Base-by-base conservation (phyloP, 2,888 invertebrate species). In the Leistus spinibarbis region DNA sequence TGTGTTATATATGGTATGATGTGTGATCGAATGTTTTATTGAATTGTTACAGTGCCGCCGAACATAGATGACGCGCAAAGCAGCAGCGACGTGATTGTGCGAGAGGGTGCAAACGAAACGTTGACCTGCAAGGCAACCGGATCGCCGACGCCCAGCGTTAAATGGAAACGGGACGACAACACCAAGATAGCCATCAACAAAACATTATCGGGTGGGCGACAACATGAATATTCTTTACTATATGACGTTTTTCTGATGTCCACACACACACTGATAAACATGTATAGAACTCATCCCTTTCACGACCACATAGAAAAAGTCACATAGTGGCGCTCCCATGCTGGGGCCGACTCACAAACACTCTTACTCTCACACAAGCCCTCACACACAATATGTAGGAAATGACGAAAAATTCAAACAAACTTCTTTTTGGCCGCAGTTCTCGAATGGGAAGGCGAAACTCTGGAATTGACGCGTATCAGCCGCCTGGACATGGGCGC, bases 131-230 rank as follows among this genome's bases (percentile, higher is more conserved):
- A 93, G 85, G 96, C 96, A 82, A 93, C 93, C 84, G 96, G 96
- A 83, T 95, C 93, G 83, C 96, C 96, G 78, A 90, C 91, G 85
- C 96, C 96, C 79, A 92, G 90, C 84, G 95, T 96, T 86, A 94
- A 93, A 87, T 96, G 96, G 96, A 94, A 94, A 87, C 90, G 96
- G 82, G 95, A 96, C 87, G 95, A 95, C 88, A 93, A 93, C 86
- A 90, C 92, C 82, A 93, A 92, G 88, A 95, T 96, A 86, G 91
- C 92, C 85, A 92, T 95, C 88, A 95, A 93, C 87, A 94, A 93
- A 86, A 93, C 93, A 81, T 88, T 91, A 81, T 89, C 92, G 85
- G 94, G 95, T 95, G 83, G 86, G 86, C 85, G 79, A 19, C 60
- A 60, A 40, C 40, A 40, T 40, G 40, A 40, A 40, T 40, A 40